Evolutionary conservation across 1,140 invertebrate genomes (phyloP), one percentile per base, ranked within the genome.

Genomic region (Rhyacophila brunnea): DNA sequence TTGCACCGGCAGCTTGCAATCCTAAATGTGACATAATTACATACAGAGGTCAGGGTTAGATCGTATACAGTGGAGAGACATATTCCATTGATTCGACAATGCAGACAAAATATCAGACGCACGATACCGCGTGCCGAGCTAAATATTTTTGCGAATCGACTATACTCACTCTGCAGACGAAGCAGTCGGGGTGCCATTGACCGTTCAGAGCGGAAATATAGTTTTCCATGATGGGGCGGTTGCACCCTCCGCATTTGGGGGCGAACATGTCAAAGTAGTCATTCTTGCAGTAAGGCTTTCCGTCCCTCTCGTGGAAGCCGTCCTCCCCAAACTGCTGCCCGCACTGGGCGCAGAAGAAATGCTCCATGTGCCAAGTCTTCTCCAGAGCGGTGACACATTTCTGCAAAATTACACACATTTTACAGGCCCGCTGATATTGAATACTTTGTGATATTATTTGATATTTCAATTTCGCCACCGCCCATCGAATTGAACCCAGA

Each of bases 211-310:
- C 97, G 1, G 95, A 97, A 70, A 99, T 98, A 74, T 98, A 99
- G 77, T 99, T 99, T 74, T 98, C 95, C 86, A 95, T 97, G 67
- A 99, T 99, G 44, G 98, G 92, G 32, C 92, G 86, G 67, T 88
- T 90, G 81, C 98, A 99, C 14, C 95, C 95, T 13, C 94, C 95
- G 79, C 97, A 99, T 74, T 99, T 99, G 0, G 96, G 96, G 1
- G 97, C 97, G 77, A 99, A 99, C 89, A 97, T 94, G 68, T 96
- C 92, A 71, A 98, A 97, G 79, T 98, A 99, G 71, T 99, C 96
- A 56, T 92, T 89, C 43, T 90, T 83, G 74, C 95, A 98, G 70
- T 96, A 98, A 0, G 95, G 92, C 72, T 95, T 94, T 18, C 92
- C 93, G 66, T 96, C 93, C 58, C 91, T 85, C 71, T 96, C 94